phyloP scores from a whole-genome alignment of 2,888 invertebrate species.

The Eupeodes latifasciatus region DNA sequence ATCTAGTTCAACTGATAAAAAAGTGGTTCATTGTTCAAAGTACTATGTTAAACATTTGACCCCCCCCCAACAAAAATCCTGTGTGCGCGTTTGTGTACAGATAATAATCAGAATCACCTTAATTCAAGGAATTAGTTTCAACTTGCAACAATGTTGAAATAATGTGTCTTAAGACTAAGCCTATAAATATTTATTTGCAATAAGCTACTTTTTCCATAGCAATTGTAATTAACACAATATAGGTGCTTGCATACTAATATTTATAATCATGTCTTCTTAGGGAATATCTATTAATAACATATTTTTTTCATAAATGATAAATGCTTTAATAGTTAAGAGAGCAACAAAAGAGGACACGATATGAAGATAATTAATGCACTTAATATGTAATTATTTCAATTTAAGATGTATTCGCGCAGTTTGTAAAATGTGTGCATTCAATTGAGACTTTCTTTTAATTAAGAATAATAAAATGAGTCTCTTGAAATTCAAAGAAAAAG shows the following conservation, averaged over 20 bases:
- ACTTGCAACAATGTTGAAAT: constrained; percentile 55
- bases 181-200: constrained; percentile 49
- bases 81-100: not conserved
- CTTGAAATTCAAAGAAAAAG: not conserved
- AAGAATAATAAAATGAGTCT: not conserved
- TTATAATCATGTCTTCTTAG: too few species aligned
- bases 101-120: not conserved
- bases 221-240: constrained; percentile 2
- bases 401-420: constrained; percentile 77
- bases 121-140: not conserved
- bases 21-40: too few species aligned
- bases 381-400: constrained; percentile 83
- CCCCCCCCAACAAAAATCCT: too few species aligned
- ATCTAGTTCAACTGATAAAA: too few species aligned
- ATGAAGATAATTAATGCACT: constrained; percentile 81
- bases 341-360: not conserved
- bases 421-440: constrained; percentile 11
- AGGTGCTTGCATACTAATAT: not conserved
- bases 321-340: constrained; percentile 14
- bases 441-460: constrained; percentile 10
- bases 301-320: constrained; percentile 30
- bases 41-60: too few species aligned
- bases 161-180: constrained; percentile 17
- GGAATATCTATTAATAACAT: too few species aligned
- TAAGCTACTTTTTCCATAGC: constrained; percentile 31